phyloP scores from a whole-genome alignment of 2,888 invertebrate genomes.

The Abscondita cerata region DNA sequence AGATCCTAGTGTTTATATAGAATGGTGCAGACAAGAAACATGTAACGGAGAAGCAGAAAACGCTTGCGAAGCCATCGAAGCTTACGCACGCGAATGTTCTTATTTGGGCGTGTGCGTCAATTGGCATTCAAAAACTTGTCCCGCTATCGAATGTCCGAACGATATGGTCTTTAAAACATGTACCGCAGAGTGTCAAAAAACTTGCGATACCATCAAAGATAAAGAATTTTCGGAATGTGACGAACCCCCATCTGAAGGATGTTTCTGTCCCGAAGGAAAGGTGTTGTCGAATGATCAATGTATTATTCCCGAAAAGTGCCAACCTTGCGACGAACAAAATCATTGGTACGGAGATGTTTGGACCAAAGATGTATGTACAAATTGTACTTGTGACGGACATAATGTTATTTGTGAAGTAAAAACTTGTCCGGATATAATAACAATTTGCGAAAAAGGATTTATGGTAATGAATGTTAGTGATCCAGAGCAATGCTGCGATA shows the following conservation, averaged over 20 bases:
- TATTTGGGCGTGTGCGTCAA: conserved; percentile 74
- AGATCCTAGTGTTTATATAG: conserved; percentile 71
- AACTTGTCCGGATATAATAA: conserved; percentile 63
- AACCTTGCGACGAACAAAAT: conserved; percentile 76
- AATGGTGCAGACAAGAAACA: conserved; percentile 75
- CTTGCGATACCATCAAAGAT: conserved; percentile 69
- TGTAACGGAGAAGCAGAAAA: conserved; percentile 63
- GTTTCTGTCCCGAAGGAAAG: conserved; percentile 82
- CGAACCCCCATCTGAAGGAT: conserved; percentile 71
- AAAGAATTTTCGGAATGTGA: conserved; percentile 43
- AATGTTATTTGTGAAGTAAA: conserved; percentile 70
- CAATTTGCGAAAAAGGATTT: conserved; percentile 68
- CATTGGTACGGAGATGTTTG: conserved; percentile 74
- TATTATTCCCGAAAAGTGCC: conserved; percentile 70
- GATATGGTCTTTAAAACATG: conserved; percentile 64
- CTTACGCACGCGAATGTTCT: conserved; percentile 77
- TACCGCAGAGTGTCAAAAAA: conserved; percentile 68
- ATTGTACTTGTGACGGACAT: conserved; percentile 71
- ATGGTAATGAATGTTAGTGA: conserved; percentile 62
- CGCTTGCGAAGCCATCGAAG: conserved; percentile 70
- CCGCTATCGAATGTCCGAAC: conserved; percentile 64
- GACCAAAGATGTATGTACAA: conserved; percentile 75
- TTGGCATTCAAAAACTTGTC: conserved; percentile 75
- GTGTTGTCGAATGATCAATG: conserved; percentile 77
- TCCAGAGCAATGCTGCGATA: conserved; percentile 72